Evolutionary conservation across 2,797 vertebrate species (phyloP).

Genomic region (Steatocranus sp.): DNA sequence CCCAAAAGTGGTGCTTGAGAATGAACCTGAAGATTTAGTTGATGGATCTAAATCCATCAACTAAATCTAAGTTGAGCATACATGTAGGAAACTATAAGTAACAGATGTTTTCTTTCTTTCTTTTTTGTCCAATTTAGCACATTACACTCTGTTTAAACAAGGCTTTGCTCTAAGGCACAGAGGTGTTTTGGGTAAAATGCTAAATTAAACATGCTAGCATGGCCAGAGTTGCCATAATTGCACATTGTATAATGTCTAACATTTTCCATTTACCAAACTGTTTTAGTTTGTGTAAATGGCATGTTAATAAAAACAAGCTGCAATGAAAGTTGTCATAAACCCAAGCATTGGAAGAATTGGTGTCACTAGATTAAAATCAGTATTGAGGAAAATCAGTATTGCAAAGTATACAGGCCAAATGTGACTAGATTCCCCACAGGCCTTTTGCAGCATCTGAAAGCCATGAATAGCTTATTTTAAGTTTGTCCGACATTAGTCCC

Average conservation of each 20-base stretch:
- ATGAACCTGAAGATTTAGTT: background rate
- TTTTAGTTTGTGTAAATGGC: background rate
- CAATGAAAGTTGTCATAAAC: background rate
- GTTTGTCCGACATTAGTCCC: background rate
- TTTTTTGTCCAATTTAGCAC: background rate
- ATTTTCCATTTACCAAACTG: background rate
- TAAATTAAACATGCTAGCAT: background rate
- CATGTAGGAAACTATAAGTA: background rate
- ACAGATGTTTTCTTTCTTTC: background rate
- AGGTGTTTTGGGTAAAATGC: background rate
- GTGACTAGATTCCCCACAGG: background rate
- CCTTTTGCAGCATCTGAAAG: background rate
- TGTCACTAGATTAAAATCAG: background rate
- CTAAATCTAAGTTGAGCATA: background rate
- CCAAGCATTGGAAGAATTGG: background rate
- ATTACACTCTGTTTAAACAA: background rate
- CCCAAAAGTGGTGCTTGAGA: background rate
- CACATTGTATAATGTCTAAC: background rate
- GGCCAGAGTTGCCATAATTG: background rate
- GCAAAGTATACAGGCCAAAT: background rate
- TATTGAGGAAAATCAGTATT: background rate
- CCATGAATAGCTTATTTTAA: background rate
- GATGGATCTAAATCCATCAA: background rate
- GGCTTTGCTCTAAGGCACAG: background rate
- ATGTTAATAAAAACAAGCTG: background rate